phyloP scores from a whole-genome alignment of 2,797 vertebrate species.

The Onychomys leucogaster region DNA sequence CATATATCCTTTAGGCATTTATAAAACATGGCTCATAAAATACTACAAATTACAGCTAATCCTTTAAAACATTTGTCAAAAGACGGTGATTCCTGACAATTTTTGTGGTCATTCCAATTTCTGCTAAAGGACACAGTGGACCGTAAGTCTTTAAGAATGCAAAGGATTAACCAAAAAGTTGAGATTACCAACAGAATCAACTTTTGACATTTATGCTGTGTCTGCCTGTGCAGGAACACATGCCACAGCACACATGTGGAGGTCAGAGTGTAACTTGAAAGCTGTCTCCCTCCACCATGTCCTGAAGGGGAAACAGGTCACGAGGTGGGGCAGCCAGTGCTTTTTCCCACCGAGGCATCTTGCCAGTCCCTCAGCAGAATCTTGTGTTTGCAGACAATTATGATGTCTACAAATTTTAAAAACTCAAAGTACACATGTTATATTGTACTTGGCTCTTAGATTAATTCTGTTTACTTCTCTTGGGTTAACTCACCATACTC shows the following conservation, averaged over 20 bases:
- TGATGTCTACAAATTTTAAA: conserved; percentile 17
- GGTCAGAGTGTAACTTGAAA: background rate
- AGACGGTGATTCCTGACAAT: conserved; percentile 34
- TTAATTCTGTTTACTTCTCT: conserved; percentile 28
- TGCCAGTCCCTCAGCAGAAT: background rate
- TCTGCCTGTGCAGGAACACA: background rate
- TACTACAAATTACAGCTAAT: conserved; percentile 44
- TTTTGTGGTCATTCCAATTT: conserved; percentile 54
- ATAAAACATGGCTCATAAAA: conserved; percentile 73
- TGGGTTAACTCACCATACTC: background rate
- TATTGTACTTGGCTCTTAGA: conserved; percentile 28
- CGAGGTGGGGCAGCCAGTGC: too few species aligned
- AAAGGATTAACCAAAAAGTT: conserved; percentile 46
- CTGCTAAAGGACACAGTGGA: background rate
- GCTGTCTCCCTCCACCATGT: background rate
- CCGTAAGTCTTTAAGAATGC: conserved; percentile 38
- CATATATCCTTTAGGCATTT: conserved; percentile 69
- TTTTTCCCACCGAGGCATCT: background rate
- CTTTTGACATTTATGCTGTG: background rate
- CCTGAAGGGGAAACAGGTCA: background rate
- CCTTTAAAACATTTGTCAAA: conserved; percentile 68
- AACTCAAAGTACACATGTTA: conserved; percentile 17
- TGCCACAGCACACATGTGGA: background rate
- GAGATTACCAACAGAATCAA: conserved; percentile 53
- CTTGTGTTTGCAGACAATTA: background rate